phyloP scores from a whole-genome alignment of 2,888 invertebrate genomes.

The Melieria crassipennis region DNA sequence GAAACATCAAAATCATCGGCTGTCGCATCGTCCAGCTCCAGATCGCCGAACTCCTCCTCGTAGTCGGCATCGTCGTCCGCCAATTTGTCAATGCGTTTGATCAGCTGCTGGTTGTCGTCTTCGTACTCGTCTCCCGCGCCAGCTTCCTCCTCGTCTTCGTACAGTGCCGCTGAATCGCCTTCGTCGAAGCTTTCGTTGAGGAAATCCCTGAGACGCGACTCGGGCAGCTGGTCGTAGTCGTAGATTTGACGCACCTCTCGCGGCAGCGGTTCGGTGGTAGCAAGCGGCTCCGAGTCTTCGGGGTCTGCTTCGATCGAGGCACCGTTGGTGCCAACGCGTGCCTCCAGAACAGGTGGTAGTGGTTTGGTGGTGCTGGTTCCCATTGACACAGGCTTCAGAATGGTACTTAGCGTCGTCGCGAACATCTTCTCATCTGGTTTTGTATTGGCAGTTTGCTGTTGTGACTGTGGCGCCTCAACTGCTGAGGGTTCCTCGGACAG shows the following conservation, averaged over 20 bases:
- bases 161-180: constrained; percentile 38
- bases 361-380: constrained; percentile 37
- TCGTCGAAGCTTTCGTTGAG: constrained; percentile 39
- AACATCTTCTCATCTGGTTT: constrained; percentile 33
- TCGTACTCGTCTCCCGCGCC: constrained; percentile 28
- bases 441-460: background rate
- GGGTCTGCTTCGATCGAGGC: constrained; percentile 33
- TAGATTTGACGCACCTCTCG: constrained; percentile 61
- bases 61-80: constrained; percentile 51
- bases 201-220: constrained; percentile 50
- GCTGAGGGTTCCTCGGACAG: constrained; percentile 52
- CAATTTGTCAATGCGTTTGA: constrained; percentile 56
- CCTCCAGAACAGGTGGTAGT: constrained; percentile 44
- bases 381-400: constrained; percentile 45
- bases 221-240: constrained; percentile 64
- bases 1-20: constrained; percentile 12
- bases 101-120: constrained; percentile 46
- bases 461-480: background rate
- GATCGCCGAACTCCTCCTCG: constrained; percentile 39
- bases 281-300: constrained; percentile 41
- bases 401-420: constrained; percentile 43
- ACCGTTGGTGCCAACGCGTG: constrained; percentile 51
- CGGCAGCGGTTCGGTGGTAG: constrained; percentile 52
- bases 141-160: constrained; percentile 45
- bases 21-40: constrained; percentile 34